Base-by-base conservation (phyloP, 2,888 invertebrate genomes). In the Melangyna quadrimaculata region DNA sequence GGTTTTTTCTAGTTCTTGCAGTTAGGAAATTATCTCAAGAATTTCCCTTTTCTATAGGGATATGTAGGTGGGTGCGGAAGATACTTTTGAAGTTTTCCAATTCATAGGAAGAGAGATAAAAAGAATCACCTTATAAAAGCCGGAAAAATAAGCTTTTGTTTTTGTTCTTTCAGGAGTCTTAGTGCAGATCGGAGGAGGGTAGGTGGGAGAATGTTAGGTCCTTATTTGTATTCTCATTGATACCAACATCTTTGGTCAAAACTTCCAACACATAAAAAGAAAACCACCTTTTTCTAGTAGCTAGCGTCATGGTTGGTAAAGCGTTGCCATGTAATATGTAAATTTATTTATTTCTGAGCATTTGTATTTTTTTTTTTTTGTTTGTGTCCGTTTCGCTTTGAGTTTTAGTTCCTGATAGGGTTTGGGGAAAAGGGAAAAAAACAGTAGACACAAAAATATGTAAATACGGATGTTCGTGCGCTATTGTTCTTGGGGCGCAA, bases 161-260 rank as follows among this genome's bases (percentile, higher is more conserved):
- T 35, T 4, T n/a, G 40, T 40, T n/a, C 37, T 12, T 14, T 5
- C 12, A 32, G 7, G 8, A 37, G 37, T 37, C 37, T 37, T 17
- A 5, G 12, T 10, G 22, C 19, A 10, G 22, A 12, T 1, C 1
- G 6, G 22, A n/a, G n/a, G 43, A 5, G 12, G 19, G 22, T 19
- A 10, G 22, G 22, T 1, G 5, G 6, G 22, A n/a, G n/a, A n/a
- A 3, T 22, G 48, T 75, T 53, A 10, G 53, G 35, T 45, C 19
- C 67, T 63, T 80, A 75, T 80, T 84, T 84, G 65, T 75, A 63
- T 73, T 55, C 77, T 63, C 81, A 81, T 86, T 86, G 81, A 69
- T 37, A 77, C 22, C 17, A 63, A 70, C 45, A 77, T 72, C 73
- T 63, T 61, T 77, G 84, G 84, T 77, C 75, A 77, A 72, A 61